A percentile compares a stretch with the other conserved stretches of the same genome.
Evolutionary conservation across 2,113 vertebrate species (phyloP).

Genomic region (Chroicocephalus ridibundus): DNA sequence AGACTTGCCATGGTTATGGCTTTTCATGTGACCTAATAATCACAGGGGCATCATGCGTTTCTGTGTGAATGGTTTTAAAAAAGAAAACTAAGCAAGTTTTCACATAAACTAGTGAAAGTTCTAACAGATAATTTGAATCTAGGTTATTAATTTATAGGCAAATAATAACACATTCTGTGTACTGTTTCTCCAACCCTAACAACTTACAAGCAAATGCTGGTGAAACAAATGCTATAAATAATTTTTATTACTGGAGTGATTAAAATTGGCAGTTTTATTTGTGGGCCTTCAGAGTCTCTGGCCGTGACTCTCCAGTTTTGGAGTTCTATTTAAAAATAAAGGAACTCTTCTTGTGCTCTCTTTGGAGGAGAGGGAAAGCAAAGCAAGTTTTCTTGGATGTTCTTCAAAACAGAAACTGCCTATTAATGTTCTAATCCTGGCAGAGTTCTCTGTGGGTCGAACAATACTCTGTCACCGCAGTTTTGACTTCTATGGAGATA

Average conservation of each 20-base stretch:
- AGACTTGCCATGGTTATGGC: not conserved
- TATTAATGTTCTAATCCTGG: not conserved
- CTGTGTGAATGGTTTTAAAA: not conserved
- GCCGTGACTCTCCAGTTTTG: not conserved
- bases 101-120: not conserved
- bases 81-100: not conserved
- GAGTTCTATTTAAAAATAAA: not conserved
- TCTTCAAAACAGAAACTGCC: not conserved
- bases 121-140: not conserved
- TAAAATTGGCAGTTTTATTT: not conserved
- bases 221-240: not conserved
- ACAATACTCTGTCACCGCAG: not conserved
- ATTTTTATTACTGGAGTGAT: not conserved
- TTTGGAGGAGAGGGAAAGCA: not conserved
- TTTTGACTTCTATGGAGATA: not conserved
- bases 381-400: not conserved
- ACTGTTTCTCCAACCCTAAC: not conserved
- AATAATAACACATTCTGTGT: not conserved
- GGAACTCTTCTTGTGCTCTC: rapidly evolving
- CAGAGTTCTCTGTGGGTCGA: not conserved
- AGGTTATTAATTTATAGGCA: not conserved
- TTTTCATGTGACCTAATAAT: not conserved
- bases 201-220: not conserved
- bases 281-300: not conserved
- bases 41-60: not conserved